A percentile compares a stretch with the other conserved stretches of the same genome.
Conservation (phyloP, 2,888 invertebrate genomes). For the Mesorhabditis sp. region DNA sequence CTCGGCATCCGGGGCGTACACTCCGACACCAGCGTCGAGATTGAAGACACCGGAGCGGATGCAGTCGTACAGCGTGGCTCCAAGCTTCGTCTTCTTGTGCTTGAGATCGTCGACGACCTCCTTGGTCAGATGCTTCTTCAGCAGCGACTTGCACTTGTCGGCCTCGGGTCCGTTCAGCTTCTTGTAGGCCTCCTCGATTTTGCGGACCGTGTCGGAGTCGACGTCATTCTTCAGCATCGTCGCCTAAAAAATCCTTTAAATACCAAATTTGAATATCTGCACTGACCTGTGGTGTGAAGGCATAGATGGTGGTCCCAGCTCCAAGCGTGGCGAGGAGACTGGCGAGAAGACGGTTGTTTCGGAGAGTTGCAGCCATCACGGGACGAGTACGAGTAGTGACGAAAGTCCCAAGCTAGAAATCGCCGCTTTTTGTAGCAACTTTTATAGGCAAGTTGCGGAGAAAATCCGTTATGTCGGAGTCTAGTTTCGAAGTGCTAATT, state of each 20-base stretch:
- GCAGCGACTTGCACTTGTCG: conserved; percentile 72
- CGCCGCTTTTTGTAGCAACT: too few relatives aligned
- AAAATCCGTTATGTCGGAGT: too few relatives aligned
- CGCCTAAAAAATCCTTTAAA: background rate
- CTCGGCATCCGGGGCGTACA: conserved; percentile 95
- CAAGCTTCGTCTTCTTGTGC: conserved; percentile 85
- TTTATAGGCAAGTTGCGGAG: too few relatives aligned
- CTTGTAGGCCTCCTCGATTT: conserved; percentile 32
- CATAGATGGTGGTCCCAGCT: conserved; percentile 29
- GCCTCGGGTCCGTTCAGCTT: conserved; percentile 39
- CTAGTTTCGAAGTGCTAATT: too few relatives aligned
- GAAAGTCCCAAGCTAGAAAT: too few relatives aligned
- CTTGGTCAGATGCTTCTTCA: conserved; percentile 54
- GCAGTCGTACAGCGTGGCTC: conserved; percentile 84
- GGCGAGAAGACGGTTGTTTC: conserved; percentile 17
- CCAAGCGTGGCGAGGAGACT: conserved; percentile 27
- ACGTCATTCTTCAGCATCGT: conserved; percentile 15
- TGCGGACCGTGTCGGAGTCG: conserved; percentile 31
- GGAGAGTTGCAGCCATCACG: background rate
- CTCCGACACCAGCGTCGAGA: conserved; percentile 88
- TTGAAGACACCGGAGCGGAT: conserved; percentile 95
- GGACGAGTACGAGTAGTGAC: too few relatives aligned
- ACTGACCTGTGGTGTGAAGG: conserved; percentile 24
- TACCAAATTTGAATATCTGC: background rate
- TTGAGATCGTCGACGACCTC: conserved; percentile 66